These are phyloP conservation scores for Venturia canescens DNA, from an alignment of 1,140 invertebrate species.

Conservation along the genomic window DNA sequence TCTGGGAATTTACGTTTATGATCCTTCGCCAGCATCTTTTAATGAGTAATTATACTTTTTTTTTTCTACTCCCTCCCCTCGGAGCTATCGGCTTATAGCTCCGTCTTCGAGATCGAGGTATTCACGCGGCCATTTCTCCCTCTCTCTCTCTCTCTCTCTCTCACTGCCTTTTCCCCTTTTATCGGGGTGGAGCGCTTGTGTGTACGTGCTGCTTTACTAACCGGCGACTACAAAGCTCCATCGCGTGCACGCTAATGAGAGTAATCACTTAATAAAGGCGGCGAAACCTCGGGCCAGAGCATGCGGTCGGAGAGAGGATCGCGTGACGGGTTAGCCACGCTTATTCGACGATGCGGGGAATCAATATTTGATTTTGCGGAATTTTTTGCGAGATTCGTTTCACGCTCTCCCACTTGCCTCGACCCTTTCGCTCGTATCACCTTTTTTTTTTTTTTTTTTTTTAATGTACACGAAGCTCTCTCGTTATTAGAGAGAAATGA, in stretches of 20 bases:
- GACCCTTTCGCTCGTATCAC: conserved; percentile 15
- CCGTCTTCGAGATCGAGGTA: too few relatives aligned
- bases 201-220: conserved; percentile 1
- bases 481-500: background rate
- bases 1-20: conserved; percentile 40
- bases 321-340: conserved; percentile 66
- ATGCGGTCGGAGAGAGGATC: conserved; percentile 55
- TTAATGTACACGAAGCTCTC: background rate
- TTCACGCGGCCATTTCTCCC: background rate
- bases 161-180: conserved; percentile 1
- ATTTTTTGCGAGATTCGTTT: conserved; percentile 50
- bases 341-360: conserved; percentile 60
- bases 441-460: conserved; percentile 31
- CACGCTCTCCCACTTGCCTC: background rate
- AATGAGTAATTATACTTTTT: conserved; percentile 44
- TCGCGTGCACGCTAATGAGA: conserved; percentile 75
- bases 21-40: conserved; percentile 36
- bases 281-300: conserved; percentile 47
- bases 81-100: conserved; percentile 5
- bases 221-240: conserved; percentile 44
- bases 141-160: background rate
- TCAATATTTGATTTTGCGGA: conserved; percentile 73
- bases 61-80: background rate
- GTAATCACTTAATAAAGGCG: conserved; percentile 76
- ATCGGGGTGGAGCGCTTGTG: conserved; percentile 29